Base-by-base conservation (phyloP, 2,888 invertebrate species). In the Aspidiotus rigidus region DNA sequence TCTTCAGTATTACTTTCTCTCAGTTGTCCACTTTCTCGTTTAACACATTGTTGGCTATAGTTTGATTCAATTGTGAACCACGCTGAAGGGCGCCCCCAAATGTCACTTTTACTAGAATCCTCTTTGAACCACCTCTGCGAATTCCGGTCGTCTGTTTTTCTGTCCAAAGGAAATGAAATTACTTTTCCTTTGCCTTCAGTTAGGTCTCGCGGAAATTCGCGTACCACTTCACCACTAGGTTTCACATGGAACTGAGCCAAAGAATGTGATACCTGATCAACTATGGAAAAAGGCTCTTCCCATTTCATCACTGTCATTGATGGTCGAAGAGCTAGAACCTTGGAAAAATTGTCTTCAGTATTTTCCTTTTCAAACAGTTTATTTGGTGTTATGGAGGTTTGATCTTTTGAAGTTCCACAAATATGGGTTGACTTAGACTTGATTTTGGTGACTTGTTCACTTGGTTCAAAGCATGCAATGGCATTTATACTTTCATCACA, bases 161-260 rank as follows among this genome's bases (percentile, higher is more conserved):
- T 49, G 28, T 28, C 5, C 5, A 5, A 28, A 28, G 28, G 28
- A 28, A 5, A 28, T 28, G 28, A 5, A 28, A 28, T 28, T 3
- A 28, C 28, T 28, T 28, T 28, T 1, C 28, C 28, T 28, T 28
- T 28, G 28, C 28, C 28, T 28, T 28, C 28, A 28, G 28, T 28
- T 6, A n/a, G 3, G 49, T 49, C 49, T 13, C 6, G 10, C 15
- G 59, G 57, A 59, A 67, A 67, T 60, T 67, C 67, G n/a, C 67
- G 57, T 28, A 59, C 60, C 1, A 67, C 67, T 42, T 67, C 67
- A 1, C 67, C 67, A 28, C 44, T 67, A 11, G 67, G 67, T 49
- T 49, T 59, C 7, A 67, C 67, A 60, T 56, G 49, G 15, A 60
- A 67, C 17, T 60, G 67, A 1, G 67, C 59, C 13, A 59, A 28